Evolutionary conservation across 2,888 invertebrate genomes (phyloP), one percentile per base, ranked within the genome.

Genomic region (Allygus modestus): DNA sequence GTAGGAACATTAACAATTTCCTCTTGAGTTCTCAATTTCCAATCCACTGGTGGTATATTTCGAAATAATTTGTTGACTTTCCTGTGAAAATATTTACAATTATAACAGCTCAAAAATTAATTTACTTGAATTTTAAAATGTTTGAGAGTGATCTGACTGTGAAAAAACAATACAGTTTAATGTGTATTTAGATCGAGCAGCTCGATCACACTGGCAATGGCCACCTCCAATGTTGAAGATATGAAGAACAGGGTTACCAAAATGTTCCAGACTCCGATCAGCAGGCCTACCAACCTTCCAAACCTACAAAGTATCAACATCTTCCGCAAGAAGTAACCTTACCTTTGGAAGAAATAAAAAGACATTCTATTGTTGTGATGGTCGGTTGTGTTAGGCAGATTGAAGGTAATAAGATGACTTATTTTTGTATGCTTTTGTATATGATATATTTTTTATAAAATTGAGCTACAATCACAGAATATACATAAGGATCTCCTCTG

Each of bases 191-290:
- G 87, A 65, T 87, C 86, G 4, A 83, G 85, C 26, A 84, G 82
- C 20, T 89, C 90, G 15, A 87, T 91, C 11, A 90, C 90, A 0
- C 86, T 91, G 12, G 90, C 90, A 17, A 88, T 90, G 86, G 90
- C 91, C 0, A 89, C 90, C 0, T 90, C 90, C 12, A 90, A 91
- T 85, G 90, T 91, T 75, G 93, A 93, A 88, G 93, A 94, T 83
- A 92, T 94, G 91, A 91, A 92, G 73, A 92, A 93, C 87, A 91
- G 92, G 88, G 91, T 94, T 88, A 92, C 92, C 85, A 94, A 93
- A 88, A 93, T 93, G 86, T 93, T 94, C 86, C 91, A 91, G 77
- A 90, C 91, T 87, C 89, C 89, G 26, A 89, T 90, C 83, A 87
- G 89, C n/a, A 90, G 90, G 87, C 89, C 89, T 82, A 89, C 89